These are phyloP conservation scores for Rhodophaea formosa DNA, from an alignment of 2,888 invertebrate species.

Conservation along the genomic window DNA sequence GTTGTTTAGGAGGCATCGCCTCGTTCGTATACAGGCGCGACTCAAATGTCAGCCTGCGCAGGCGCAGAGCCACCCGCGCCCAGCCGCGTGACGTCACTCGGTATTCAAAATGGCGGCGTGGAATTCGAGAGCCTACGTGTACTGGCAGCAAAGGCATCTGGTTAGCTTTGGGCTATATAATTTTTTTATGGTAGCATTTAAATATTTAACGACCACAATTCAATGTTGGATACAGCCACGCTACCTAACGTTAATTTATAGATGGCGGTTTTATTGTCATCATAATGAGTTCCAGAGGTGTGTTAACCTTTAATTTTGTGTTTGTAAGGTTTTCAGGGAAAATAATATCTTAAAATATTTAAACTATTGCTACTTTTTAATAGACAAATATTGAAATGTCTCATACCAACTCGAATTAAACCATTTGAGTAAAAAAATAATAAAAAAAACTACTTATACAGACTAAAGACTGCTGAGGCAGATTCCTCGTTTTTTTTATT, in stretches of 20 bases:
- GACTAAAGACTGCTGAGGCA: too few relatives aligned
- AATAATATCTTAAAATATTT: neutral
- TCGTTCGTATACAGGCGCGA: slow-evolving; percentile 68
- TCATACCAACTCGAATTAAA: too few relatives aligned
- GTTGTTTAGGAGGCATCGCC: slow-evolving; percentile 65
- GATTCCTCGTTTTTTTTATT: too few relatives aligned
- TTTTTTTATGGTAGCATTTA: slow-evolving; percentile 24
- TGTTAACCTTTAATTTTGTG: neutral
- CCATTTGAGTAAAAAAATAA: too few relatives aligned
- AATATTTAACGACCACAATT: slow-evolving; percentile 20
- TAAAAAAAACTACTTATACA: too few relatives aligned
- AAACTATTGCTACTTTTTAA: too few relatives aligned
- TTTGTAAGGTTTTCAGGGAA: neutral
- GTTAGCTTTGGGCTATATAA: slow-evolving; percentile 12
- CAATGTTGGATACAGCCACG: slow-evolving; percentile 6
- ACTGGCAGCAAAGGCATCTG: slow-evolving; percentile 23
- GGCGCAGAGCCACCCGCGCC: slow-evolving; percentile 70
- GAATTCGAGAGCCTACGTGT: slow-evolving; percentile 70
- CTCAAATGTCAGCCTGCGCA: slow-evolving; percentile 68
- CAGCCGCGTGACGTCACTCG: slow-evolving; percentile 74
- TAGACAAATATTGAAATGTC: too few relatives aligned
- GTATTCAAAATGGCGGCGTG: slow-evolving; percentile 79
- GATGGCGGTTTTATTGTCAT: neutral
- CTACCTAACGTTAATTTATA: slow-evolving; percentile 1
- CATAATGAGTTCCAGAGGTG: neutral